These are phyloP conservation scores for Parazoanthus atlanticus DNA, from an alignment of 92 coral and sea anemone species.

Conservation along the genomic window DNA sequence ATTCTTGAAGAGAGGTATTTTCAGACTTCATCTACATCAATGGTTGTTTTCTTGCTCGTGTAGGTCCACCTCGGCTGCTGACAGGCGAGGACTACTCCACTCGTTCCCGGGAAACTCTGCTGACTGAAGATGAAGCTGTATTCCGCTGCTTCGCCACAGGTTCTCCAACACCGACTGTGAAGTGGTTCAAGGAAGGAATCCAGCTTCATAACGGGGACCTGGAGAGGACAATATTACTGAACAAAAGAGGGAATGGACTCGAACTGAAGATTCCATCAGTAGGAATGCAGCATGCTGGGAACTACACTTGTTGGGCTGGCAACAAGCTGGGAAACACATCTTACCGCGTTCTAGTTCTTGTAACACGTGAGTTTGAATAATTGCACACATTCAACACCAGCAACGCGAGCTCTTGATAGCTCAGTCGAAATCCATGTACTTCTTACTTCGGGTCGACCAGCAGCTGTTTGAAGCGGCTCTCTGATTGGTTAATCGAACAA, in stretches of 20 bases:
- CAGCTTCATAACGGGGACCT: conserved; percentile 25
- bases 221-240: conserved; percentile 6
- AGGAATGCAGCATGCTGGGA: conserved; percentile 29
- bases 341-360: neutral
- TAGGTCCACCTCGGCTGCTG: conserved; percentile 25
- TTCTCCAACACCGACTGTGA: conserved; percentile 10
- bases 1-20: neutral
- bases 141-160: conserved; percentile 31
- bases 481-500: no score
- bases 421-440: no score
- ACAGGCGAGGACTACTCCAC: conserved; percentile 24
- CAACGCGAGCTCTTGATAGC: neutral
- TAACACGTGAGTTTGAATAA: neutral
- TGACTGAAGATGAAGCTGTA: neutral
- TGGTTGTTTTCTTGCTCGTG: neutral
- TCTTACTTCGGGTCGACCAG: no score
- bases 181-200: conserved; percentile 35
- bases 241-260: conserved; percentile 11
- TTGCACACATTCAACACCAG: neutral
- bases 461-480: no score
- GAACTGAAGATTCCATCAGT: conserved; percentile 12
- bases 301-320: conserved; percentile 33
- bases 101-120: neutral
- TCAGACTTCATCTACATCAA: neutral
- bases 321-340: conserved; percentile 16